These are phyloP conservation scores for Onchidella celtica DNA, from an alignment of 2,888 invertebrate species.

Conservation along the genomic window DNA sequence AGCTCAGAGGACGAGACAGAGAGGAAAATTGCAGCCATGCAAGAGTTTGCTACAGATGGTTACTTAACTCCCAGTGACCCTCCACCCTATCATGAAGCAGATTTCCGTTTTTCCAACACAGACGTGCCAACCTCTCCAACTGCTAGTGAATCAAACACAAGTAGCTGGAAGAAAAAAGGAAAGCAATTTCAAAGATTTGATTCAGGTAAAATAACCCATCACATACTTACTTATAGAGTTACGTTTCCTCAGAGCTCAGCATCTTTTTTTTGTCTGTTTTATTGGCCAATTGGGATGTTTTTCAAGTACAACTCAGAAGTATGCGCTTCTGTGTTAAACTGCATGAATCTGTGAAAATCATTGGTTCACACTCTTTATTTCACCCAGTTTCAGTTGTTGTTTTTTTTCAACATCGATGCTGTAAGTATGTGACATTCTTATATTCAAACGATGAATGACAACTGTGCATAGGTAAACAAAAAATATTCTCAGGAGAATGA, in stretches of 20 bases:
- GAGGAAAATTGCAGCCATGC: too few relatives aligned
- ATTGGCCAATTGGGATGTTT: too few relatives aligned
- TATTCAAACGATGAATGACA: too few relatives aligned
- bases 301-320: neutral
- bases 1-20: too few relatives aligned
- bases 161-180: neutral
- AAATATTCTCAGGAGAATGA: neutral
- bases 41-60: neutral
- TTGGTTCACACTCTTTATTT: neutral
- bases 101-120: neutral
- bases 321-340: neutral
- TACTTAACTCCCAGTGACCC: conserved; percentile 31
- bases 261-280: too few relatives aligned
- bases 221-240: neutral
- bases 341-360: neutral
- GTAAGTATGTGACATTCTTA: too few relatives aligned
- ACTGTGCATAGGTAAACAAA: too few relatives aligned
- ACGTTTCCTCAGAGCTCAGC: too few relatives aligned
- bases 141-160: neutral
- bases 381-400: too few relatives aligned
- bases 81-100: neutral
- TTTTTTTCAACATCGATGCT: too few relatives aligned
- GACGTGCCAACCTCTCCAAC: neutral
- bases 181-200: conserved; percentile 17
- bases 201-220: neutral